Conservation (phyloP, 2,797 vertebrate genomes). For the Falco concolor region DNA sequence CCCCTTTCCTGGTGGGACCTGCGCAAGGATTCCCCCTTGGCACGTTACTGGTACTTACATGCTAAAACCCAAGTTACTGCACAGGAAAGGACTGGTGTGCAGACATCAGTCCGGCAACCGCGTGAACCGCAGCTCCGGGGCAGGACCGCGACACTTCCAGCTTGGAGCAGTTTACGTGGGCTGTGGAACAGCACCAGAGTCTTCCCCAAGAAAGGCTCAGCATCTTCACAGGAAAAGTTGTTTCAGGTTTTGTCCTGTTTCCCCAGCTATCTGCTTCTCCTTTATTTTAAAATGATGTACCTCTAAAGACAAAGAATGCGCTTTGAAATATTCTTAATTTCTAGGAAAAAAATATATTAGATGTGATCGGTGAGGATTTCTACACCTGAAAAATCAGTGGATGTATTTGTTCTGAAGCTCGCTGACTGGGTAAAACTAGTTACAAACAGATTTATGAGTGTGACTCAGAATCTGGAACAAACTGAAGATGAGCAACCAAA, state of each 20-base stretch:
- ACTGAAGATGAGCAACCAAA: background rate
- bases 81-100: too few species aligned
- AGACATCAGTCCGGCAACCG: background rate
- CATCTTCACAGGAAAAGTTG: background rate
- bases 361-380: background rate
- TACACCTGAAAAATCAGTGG: background rate
- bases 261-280: background rate
- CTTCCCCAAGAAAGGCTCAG: background rate
- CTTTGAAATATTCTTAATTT: background rate
- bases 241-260: background rate
- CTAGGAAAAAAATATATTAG: background rate
- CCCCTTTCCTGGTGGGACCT: background rate
- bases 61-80: background rate
- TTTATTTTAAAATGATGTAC: background rate
- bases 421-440: background rate
- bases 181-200: rapidly evolving
- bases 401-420: background rate
- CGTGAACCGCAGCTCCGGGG: background rate
- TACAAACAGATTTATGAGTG: constrained; percentile 3
- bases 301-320: background rate
- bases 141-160: background rate
- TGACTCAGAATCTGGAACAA: constrained; percentile 43
- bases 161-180: background rate
- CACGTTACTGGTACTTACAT: background rate
- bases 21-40: background rate